Evolutionary conservation across 2,888 invertebrate species (phyloP).

Genomic region (Ormyrus nitidulus): DNA sequence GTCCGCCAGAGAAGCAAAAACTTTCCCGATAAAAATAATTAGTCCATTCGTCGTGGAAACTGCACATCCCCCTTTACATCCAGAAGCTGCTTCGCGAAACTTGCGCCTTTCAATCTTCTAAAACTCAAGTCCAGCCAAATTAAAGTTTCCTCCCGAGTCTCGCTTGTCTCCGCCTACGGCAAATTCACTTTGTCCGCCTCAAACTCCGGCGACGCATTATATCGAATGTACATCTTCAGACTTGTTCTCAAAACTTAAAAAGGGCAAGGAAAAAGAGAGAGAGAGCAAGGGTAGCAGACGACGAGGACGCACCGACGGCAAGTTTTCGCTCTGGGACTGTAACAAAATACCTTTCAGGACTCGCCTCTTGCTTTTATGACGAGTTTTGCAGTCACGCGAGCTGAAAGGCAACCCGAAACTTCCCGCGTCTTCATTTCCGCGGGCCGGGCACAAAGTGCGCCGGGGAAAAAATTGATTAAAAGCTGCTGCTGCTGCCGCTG

Average conservation of each 20-base stretch:
- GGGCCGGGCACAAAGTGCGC: neutral
- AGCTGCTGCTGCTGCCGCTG: no score
- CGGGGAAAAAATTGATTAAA: neutral
- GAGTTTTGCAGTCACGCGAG: constrained; percentile 1
- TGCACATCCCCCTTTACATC: no score
- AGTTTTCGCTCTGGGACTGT: neutral
- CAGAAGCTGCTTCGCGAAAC: neutral
- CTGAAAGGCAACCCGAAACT: neutral
- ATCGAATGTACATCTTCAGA: neutral
- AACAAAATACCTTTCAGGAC: neutral
- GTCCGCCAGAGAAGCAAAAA: no score
- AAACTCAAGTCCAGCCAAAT: constrained; percentile 4
- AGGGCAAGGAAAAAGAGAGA: constrained; percentile 21
- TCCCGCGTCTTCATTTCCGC: neutral
- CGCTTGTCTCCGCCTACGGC: constrained; percentile 11
- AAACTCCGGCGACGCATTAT: constrained; percentile 17
- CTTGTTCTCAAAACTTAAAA: constrained; percentile 18
- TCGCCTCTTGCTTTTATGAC: neutral
- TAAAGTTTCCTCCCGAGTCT: neutral
- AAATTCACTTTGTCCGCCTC: constrained; percentile 35
- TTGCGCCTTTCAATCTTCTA: constrained; percentile 9
- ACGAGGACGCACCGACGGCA: no score
- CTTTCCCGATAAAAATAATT: no score
- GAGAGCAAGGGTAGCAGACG: no score
- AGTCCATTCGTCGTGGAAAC: no score